Percentiles rank a stretch among this genome's conserved stretches.
Evolutionary conservation across 2,797 vertebrate species (phyloP).

Genomic region (Phoebastria nigripes): DNA sequence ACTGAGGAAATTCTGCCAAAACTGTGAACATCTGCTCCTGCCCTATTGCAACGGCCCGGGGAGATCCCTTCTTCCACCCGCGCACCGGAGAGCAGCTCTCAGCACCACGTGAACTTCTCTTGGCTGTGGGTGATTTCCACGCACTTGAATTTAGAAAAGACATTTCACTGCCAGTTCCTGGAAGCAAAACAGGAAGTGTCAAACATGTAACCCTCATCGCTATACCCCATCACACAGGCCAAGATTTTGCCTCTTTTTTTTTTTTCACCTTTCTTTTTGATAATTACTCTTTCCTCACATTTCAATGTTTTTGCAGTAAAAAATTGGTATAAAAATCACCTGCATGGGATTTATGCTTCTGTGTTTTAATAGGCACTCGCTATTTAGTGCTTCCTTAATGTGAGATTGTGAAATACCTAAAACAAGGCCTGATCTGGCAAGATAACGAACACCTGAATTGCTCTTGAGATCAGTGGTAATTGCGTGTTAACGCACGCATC

Average conservation of each 20-base stretch:
- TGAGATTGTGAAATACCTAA: conserved; percentile 1
- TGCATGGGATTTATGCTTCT: not conserved
- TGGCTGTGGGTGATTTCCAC: not conserved
- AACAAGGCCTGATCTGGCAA: not conserved
- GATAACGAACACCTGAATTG: not conserved
- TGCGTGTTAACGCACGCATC: not conserved
- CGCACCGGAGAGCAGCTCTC: fast-evolving
- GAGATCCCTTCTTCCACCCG: not conserved
- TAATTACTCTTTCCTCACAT: not conserved
- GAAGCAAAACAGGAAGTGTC: not conserved
- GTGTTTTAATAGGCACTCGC: not conserved
- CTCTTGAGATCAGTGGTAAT: not conserved
- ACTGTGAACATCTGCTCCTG: not conserved
- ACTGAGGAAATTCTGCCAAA: not conserved
- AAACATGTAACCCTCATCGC: not conserved
- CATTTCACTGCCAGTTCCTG: not conserved
- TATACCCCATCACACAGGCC: not conserved
- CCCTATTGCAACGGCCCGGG: fast-evolving
- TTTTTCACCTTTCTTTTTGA: not conserved
- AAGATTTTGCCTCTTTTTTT: not conserved
- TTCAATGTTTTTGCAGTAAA: not conserved
- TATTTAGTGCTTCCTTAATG: not conserved
- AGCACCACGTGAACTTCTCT: fast-evolving
- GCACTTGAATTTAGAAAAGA: not conserved
- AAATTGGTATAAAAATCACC: not conserved